Percentiles rank a stretch among this genome's conserved stretches.
Conservation (phyloP, 2,797 vertebrate species). For the Phalloptychus januarius region DNA sequence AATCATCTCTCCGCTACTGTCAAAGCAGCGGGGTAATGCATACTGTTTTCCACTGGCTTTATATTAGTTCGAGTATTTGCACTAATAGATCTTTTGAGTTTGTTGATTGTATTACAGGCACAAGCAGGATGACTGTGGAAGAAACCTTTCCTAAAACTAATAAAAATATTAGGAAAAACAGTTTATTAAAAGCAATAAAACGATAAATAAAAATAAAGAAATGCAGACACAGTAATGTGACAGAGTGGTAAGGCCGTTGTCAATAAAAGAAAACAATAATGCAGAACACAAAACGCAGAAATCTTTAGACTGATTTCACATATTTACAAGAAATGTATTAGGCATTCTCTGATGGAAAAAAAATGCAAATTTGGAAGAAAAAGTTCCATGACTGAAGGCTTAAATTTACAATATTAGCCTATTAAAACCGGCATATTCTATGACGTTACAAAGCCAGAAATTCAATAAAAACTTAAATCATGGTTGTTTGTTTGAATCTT, state of each 20-base stretch:
- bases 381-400: too few relatives aligned
- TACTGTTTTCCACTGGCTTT: background rate
- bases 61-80: background rate
- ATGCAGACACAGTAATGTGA: background rate
- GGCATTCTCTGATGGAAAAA: too few relatives aligned
- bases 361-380: too few relatives aligned
- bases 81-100: background rate
- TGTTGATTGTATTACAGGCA: background rate
- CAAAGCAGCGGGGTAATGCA: conserved; percentile 80
- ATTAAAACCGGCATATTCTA: too few relatives aligned
- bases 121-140: background rate
- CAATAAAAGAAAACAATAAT: too few relatives aligned
- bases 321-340: too few relatives aligned
- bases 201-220: background rate
- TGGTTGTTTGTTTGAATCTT: background rate
- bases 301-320: too few relatives aligned
- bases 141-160: background rate
- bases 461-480: background rate
- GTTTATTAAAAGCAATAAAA: background rate
- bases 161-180: background rate
- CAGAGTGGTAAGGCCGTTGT: background rate
- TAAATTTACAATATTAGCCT: too few relatives aligned
- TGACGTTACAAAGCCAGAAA: background rate
- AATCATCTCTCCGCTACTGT: conserved; percentile 81
- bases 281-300: too few relatives aligned